Percentiles rank a stretch among this genome's conserved stretches.
Evolutionary conservation across 2,888 invertebrate species (phyloP).

Genomic region (Artemia sp.): DNA sequence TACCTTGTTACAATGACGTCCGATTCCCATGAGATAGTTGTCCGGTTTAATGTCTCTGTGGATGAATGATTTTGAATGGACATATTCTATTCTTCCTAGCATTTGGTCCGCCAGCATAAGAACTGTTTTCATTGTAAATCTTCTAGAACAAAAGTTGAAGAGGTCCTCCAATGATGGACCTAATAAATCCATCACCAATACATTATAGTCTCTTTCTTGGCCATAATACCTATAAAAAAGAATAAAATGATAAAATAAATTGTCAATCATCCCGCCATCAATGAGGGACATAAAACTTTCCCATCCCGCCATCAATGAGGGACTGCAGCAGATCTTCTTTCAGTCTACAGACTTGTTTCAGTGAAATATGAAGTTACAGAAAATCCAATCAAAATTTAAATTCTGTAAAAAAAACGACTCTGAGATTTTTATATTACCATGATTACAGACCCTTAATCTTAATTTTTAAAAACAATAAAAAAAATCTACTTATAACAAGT

Average conservation of each 20-base stretch:
- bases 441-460: too few species aligned
- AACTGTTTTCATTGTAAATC: conserved; percentile 99
- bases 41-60: conserved; percentile 97
- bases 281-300: too few species aligned
- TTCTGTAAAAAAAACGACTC: too few species aligned
- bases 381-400: too few species aligned
- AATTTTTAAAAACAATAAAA: too few species aligned
- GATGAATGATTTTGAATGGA: conserved; percentile 98
- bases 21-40: conserved; percentile 97
- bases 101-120: conserved; percentile 94
- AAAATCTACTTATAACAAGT: too few species aligned
- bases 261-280: too few species aligned
- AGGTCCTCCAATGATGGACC: conserved; percentile 96
- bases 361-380: too few species aligned
- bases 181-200: conserved; percentile 95
- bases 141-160: conserved; percentile 96
- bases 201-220: conserved; percentile 90
- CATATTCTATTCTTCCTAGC: conserved; percentile 73
- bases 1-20: conserved; percentile 85
- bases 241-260: conserved; percentile 11
- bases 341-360: too few species aligned
- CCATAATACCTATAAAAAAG: conserved; percentile 51
- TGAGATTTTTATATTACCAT: too few species aligned
- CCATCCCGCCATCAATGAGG: too few species aligned
- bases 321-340: too few species aligned